Base-by-base conservation (phyloP, 2,888 invertebrate genomes). In the Drosophila engyochracea region DNA sequence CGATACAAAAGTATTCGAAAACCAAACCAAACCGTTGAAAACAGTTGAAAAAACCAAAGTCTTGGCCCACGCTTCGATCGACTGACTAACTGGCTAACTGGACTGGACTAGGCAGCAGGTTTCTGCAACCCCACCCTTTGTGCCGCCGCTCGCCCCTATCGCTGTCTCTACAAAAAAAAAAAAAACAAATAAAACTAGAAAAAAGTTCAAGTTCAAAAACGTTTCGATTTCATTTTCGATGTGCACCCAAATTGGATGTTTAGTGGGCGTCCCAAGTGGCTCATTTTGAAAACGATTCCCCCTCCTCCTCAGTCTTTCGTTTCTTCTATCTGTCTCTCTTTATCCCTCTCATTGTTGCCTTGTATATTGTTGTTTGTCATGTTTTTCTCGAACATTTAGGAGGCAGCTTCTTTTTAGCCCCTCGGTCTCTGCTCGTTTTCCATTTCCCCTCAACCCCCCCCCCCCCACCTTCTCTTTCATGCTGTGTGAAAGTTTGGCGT, bases 161-260 rank as follows among this genome's bases (percentile, higher is more conserved):
- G 47, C 47, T 25, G n/a, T 16, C n/a, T 37, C 14, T 22, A 14
- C 25, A 14, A 25, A 22, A 14, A 44, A 22, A 25, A 1, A 5
- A 25, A 35, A 10, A 4, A 31, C 25, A 14, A 28, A 41, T 22
- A 39, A 69, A 30, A 69, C 35, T 41, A 41, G 30, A 49, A 68
- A 64, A 74, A 74, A 86, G 74, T 89, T 84, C 79, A 85, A 89
- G 84, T 85, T 85, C 87, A 85, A 82, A 83, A 85, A 70, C 62
- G 62, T 81, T 81, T 78, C 59, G 74, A 65, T 70, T 79, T 83
- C 62, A 62, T 59, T 74, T 77, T 78, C 31, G 44, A 28, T 39
- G 58, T 35, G 35, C 41, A n/a, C 44, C 25, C 19, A 67, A 61
- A 47, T 66, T 66, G 31, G 35, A 59, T 47, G 47, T 77, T 39